phyloP scores from a whole-genome alignment of 2,113 vertebrate genomes.

The Chloroceryle aenea region DNA sequence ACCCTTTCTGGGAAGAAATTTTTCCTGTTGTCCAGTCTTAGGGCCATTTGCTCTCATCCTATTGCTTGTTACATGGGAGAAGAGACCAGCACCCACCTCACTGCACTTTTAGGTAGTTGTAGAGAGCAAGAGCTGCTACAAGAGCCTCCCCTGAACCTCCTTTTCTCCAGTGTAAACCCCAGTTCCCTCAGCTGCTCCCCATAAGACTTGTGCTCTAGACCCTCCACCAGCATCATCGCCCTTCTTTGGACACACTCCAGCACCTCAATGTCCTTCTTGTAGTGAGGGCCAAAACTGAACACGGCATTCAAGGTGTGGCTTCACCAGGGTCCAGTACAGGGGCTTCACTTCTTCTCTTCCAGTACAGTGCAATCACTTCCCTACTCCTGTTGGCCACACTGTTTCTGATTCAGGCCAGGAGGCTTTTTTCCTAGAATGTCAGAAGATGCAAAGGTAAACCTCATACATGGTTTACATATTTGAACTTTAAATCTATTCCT shows the following conservation, averaged over 20 bases:
- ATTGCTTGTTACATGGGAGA: not conserved
- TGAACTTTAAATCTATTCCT: not conserved
- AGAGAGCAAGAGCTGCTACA: not conserved
- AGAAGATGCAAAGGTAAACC: not conserved
- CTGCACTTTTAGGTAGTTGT: not conserved
- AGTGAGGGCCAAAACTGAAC: not conserved
- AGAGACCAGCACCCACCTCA: too few relatives aligned
- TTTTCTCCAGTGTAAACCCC: not conserved
- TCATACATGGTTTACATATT: not conserved
- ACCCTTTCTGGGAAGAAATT: not conserved
- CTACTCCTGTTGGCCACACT: not conserved
- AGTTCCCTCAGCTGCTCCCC: not conserved
- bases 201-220: not conserved
- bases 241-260: not conserved
- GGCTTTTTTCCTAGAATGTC: not conserved
- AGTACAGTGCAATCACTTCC: rapidly evolving
- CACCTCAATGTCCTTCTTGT: not conserved
- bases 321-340: rapidly evolving
- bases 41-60: not conserved
- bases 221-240: not conserved
- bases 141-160: not conserved
- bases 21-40: not conserved
- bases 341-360: too few relatives aligned
- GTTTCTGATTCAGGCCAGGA: not conserved
- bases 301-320: rapidly evolving